These are phyloP conservation scores for Drosophila dives DNA, from an alignment of 2,888 invertebrate genomes.

Conservation along the genomic window DNA sequence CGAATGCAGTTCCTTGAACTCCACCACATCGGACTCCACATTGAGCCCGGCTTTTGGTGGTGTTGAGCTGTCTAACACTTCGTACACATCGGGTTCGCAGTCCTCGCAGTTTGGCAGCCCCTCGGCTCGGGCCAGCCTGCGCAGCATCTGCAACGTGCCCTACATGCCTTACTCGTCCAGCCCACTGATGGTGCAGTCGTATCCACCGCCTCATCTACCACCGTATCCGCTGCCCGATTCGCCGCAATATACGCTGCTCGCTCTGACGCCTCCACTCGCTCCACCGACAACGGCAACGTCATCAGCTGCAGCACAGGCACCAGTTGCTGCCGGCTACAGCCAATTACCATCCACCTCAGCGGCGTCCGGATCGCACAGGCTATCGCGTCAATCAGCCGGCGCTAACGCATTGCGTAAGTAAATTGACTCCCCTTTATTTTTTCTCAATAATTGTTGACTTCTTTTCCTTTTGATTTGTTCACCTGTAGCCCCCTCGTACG, in stretches of 20 bases:
- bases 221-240: slow-evolving; percentile 73
- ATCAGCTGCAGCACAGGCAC: slow-evolving; percentile 22
- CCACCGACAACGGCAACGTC: slow-evolving; percentile 21
- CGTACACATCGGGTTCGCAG: slow-evolving; percentile 75
- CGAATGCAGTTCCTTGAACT: slow-evolving; percentile 83
- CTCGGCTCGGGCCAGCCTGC: slow-evolving; percentile 76
- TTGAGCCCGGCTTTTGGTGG: slow-evolving; percentile 82
- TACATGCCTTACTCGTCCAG: slow-evolving; percentile 82
- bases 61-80: slow-evolving; percentile 68
- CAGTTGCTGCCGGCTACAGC: slow-evolving; percentile 59
- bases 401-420: slow-evolving; percentile 80
- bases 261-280: slow-evolving; percentile 42
- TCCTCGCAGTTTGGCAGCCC: slow-evolving; percentile 81
- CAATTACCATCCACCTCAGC: slow-evolving; percentile 76
- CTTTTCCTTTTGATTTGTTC: background rate
- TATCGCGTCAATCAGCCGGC: slow-evolving; percentile 52
- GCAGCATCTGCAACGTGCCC: slow-evolving; percentile 76
- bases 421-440: background rate
- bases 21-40: slow-evolving; percentile 83
- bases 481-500: slow-evolving; percentile 83
- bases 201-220: slow-evolving; percentile 81
- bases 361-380: slow-evolving; percentile 52
- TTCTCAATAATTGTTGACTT: background rate
- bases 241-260: slow-evolving; percentile 74
- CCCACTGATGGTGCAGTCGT: slow-evolving; percentile 83